phyloP scores from a whole-genome alignment of 2,797 vertebrate genomes.

The Molothrus ater region DNA sequence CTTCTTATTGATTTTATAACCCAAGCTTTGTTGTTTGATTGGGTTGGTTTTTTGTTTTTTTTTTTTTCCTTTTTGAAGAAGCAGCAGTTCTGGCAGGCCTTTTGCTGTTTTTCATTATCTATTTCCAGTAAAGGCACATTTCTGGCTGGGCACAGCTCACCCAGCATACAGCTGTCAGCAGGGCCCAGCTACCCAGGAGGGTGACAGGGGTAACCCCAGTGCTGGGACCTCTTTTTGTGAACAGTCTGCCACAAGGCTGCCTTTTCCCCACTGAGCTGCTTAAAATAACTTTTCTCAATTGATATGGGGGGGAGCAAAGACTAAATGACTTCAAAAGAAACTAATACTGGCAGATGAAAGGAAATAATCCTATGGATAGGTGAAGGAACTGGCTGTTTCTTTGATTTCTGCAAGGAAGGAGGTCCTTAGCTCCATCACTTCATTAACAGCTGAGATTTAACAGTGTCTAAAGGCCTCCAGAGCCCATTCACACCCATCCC shows the following conservation, averaged over 20 bases:
- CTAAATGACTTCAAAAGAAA: slow-evolving; percentile 78
- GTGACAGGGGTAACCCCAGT: neutral
- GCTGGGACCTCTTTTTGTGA: neutral
- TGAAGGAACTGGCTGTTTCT: slow-evolving; percentile 79
- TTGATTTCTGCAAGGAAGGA: slow-evolving; percentile 66
- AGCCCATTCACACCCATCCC: slow-evolving; percentile 73
- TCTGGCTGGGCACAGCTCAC: neutral
- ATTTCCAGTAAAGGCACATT: neutral
- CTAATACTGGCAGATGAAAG: slow-evolving; percentile 76
- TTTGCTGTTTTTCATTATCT: neutral
- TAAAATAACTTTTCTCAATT: slow-evolving; percentile 76
- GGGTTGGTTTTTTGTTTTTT: neutral
- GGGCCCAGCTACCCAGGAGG: too few species aligned
- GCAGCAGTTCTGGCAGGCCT: neutral
- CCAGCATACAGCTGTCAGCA: neutral
- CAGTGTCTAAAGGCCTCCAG: slow-evolving; percentile 75
- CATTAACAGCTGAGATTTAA: slow-evolving; percentile 86
- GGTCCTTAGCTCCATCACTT: slow-evolving; percentile 83
- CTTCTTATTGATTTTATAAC: neutral
- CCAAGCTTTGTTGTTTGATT: neutral
- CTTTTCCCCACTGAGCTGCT: slow-evolving; percentile 68
- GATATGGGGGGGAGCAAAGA: slow-evolving; percentile 68
- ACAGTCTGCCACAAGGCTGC: neutral
- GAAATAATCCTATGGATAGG: slow-evolving; percentile 78
- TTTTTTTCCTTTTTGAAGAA: neutral